Evolutionary conservation across 2,888 invertebrate species (phyloP).

Genomic region (Scaptomyza polygonia): DNA sequence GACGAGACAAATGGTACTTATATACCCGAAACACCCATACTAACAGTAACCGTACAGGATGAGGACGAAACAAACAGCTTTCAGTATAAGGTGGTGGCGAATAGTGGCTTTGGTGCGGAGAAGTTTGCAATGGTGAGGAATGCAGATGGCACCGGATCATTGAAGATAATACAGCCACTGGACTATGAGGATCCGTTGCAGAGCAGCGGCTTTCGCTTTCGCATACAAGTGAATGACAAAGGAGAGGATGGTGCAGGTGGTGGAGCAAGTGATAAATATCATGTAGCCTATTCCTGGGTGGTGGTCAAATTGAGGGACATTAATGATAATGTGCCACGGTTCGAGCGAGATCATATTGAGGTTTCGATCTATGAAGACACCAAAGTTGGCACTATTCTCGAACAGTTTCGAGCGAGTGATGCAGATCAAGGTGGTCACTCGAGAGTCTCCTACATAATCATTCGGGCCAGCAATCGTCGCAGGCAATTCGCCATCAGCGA

Average conservation of each 20-base stretch:
- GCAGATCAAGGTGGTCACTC: constrained; percentile 97
- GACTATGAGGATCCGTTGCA: constrained; percentile 97
- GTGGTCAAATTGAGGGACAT: constrained; percentile 96
- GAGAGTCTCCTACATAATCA: constrained; percentile 94
- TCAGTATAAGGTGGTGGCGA: constrained; percentile 96
- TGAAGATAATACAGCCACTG: constrained; percentile 96
- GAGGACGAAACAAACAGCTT: constrained; percentile 98
- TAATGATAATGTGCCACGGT: constrained; percentile 98
- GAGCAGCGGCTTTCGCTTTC: constrained; percentile 96
- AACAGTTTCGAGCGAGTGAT: constrained; percentile 97
- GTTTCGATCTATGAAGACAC: constrained; percentile 96
- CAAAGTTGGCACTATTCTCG: constrained; percentile 93
- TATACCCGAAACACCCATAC: constrained; percentile 95
- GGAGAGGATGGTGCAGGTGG: constrained; percentile 96
- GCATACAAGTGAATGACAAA: constrained; percentile 96
- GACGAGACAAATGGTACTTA: constrained; percentile 96
- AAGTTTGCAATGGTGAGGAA: constrained; percentile 98
- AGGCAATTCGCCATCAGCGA: constrained; percentile 97
- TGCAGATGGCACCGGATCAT: constrained; percentile 96
- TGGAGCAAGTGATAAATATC: constrained; percentile 97
- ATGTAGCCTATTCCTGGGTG: constrained; percentile 97
- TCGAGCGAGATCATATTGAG: constrained; percentile 95
- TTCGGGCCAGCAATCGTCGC: constrained; percentile 94
- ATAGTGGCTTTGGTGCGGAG: constrained; percentile 96
- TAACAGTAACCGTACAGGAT: constrained; percentile 96